Conservation (phyloP, 2,113 vertebrate species). For the Addax nasomaculatus region DNA sequence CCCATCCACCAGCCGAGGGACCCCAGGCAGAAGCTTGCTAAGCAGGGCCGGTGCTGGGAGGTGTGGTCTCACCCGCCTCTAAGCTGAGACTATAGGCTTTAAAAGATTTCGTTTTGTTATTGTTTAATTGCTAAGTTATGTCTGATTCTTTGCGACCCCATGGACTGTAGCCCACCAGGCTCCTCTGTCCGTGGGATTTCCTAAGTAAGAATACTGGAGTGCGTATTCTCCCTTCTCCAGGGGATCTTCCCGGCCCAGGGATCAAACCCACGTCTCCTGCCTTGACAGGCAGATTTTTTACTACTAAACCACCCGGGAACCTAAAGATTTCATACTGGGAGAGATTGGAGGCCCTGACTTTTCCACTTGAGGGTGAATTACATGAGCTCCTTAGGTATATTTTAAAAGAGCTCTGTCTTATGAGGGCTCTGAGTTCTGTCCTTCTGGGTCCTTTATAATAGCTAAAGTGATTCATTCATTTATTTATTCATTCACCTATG, state of each 20-base stretch:
- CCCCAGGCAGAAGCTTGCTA: accelerated
- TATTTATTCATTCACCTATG: neutral
- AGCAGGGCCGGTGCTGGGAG: accelerated
- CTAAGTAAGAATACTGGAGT: neutral
- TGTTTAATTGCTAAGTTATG: neutral
- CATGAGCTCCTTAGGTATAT: accelerated
- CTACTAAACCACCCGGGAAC: neutral
- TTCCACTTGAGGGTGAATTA: neutral
- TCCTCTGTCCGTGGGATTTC: neutral
- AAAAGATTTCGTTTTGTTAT: neutral
- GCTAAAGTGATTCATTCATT: neutral
- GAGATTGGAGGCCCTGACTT: neutral
- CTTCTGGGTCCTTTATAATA: neutral
- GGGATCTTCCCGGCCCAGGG: neutral
- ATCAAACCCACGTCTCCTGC: neutral
- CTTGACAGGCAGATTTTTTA: neutral
- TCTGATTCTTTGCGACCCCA: neutral
- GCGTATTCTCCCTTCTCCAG: neutral
- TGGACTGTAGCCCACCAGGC: neutral
- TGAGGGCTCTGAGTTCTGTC: neutral
- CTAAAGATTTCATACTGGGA: neutral
- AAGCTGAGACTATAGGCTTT: neutral
- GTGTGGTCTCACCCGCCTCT: neutral
- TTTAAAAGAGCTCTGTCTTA: neutral
- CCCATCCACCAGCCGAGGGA: accelerated